These are phyloP conservation scores for Hyles vespertilio DNA, from an alignment of 1,140 invertebrate genomes.

Conservation along the genomic window DNA sequence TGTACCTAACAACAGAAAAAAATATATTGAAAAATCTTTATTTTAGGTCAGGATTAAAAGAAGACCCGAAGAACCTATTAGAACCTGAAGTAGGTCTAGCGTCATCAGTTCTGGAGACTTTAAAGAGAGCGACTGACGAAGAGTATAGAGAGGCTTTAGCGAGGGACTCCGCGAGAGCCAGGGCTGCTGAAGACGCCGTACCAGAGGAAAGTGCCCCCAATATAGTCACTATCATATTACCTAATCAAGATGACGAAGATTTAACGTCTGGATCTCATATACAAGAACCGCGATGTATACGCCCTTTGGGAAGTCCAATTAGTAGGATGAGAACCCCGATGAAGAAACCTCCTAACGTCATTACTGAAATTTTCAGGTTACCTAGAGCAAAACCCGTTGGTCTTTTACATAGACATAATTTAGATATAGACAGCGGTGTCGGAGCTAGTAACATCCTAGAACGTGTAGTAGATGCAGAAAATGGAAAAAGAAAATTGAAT, in stretches of 20 bases:
- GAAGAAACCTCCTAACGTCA: neutral
- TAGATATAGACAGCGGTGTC: conserved; percentile 38
- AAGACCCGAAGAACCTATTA: conserved; percentile 46
- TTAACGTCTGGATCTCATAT: conserved; percentile 39
- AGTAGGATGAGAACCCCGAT: conserved; percentile 10
- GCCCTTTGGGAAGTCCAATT: conserved; percentile 20
- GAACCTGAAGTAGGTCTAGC: conserved; percentile 62
- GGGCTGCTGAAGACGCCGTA: conserved; percentile 26
- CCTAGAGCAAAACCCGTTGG: conserved; percentile 13
- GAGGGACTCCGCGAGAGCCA: conserved; percentile 47
- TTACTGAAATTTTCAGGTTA: conserved; percentile 20
- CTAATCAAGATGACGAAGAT: conserved; percentile 32
- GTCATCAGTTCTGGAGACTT: conserved; percentile 58
- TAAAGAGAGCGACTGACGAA: conserved; percentile 57
- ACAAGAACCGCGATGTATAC: conserved; percentile 40
- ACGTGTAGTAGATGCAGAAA: neutral
- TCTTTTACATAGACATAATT: conserved; percentile 23
- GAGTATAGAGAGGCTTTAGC: conserved; percentile 60
- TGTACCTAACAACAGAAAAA: no score
- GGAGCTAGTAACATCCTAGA: conserved; percentile 36
- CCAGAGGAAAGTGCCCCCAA: conserved; percentile 29
- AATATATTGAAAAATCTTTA: no score
- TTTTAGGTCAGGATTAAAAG: conserved; percentile 19
- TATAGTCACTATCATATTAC: conserved; percentile 45
- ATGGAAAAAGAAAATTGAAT: no score